Conservation (phyloP, 2,113 vertebrate species). For the Poicephalus gulielmi region DNA sequence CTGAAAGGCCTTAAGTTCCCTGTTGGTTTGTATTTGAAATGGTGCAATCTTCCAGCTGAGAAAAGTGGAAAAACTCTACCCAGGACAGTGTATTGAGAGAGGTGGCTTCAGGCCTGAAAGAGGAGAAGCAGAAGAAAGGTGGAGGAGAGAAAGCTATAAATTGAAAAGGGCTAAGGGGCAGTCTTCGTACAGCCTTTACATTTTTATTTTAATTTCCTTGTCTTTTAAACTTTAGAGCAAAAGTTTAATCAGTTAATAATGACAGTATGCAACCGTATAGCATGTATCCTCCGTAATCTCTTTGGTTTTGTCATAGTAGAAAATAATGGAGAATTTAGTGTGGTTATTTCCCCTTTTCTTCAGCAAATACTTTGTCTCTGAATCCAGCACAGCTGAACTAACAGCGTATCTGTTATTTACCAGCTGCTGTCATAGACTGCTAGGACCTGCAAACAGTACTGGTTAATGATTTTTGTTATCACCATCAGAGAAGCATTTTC, state of each 20-base stretch:
- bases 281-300: neutral
- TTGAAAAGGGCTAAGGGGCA: neutral
- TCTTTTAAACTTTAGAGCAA: neutral
- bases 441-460: neutral
- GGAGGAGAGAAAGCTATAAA: neutral
- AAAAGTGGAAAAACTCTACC: neutral
- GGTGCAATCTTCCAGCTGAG: neutral
- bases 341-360: neutral
- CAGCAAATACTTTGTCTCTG: neutral
- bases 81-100: neutral
- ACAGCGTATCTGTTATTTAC: neutral
- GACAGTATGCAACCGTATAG: neutral
- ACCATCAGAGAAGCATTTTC: neutral
- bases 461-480: neutral
- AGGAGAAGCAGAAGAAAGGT: neutral
- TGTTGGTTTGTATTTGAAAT: neutral
- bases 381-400: neutral
- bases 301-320: neutral
- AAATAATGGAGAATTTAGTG: neutral
- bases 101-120: neutral
- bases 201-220: neutral
- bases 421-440: neutral
- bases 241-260: neutral
- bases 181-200: neutral
- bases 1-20: neutral